Base-by-base conservation (phyloP, 2,888 invertebrate genomes). In the Nineta flava region DNA sequence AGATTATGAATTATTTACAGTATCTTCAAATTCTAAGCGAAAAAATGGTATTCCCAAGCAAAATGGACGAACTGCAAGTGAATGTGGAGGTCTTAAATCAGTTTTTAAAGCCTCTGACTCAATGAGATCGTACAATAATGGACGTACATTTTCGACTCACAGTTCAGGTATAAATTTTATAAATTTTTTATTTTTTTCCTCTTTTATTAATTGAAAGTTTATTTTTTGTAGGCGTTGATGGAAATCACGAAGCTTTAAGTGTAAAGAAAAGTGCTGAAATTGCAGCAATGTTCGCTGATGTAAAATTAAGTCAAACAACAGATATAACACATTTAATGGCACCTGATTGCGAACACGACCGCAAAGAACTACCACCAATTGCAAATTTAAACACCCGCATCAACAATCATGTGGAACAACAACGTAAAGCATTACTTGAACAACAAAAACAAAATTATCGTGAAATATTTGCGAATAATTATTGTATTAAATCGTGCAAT, bases 251-350 rank as follows among this genome's bases (percentile, higher is more conserved):
- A 58, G 86, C 87, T 0, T 67, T 88, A 0, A 86, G 87, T 49
- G 86, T 88, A 26, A 90, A 90, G 65, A 90, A 90, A 63, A 85
- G 86, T 2, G 88, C 88, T 0, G 90, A 90, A 65, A 88, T 90
- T 59, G 90, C 88, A 0, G 90, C 88, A 0, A 69, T 90, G 26
- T 90, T 91, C 63, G 83, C 85, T 0, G 84, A 86, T 60, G 78
- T 82, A 43, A 77, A 81, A 35, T 70, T 82, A 1, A 80, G 78
- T 21, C 82, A 82, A 65, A 75, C 81, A 12, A 81, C 81, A 0
- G 82, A 81, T 61, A 79, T 82, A 38, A 71, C 71, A 50, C 73
- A 72, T 47, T 56, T 74, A 21, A 64, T 59, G 2, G 52, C 53
- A 17, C 35, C 49, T 6, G 58, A 58, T 40, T 56, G 55, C 19